Conservation (phyloP, 2,797 vertebrate species). For the Pitangus sulphuratus region DNA sequence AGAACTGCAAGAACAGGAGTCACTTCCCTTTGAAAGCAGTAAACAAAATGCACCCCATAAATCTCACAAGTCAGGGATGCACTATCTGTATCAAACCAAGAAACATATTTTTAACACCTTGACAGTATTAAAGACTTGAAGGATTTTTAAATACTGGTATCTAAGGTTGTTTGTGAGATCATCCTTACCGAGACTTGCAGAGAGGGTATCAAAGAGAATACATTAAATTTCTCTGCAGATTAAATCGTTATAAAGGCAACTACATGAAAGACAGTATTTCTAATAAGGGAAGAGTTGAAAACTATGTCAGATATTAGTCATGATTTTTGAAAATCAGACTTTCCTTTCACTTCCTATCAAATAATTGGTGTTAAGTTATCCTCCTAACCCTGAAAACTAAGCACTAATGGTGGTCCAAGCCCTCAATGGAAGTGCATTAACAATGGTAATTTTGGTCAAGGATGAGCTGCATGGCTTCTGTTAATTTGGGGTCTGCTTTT, state of each 20-base stretch:
- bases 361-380: background rate
- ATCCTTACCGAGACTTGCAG: background rate
- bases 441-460: background rate
- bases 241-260: slow-evolving; percentile 35
- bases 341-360: slow-evolving; percentile 24
- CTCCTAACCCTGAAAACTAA: background rate
- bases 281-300: slow-evolving; percentile 26
- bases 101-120: background rate
- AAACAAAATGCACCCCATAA: background rate
- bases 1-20: background rate
- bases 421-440: background rate
- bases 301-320: slow-evolving; percentile 36
- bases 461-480: background rate
- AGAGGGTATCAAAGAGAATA: slow-evolving; percentile 42
- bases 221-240: slow-evolving; percentile 42
- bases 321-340: slow-evolving; percentile 35
- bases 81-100: background rate
- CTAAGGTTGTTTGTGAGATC: slow-evolving; percentile 8
- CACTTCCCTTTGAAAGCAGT: background rate
- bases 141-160: background rate
- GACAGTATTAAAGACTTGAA: background rate
- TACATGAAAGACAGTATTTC: slow-evolving; percentile 44
- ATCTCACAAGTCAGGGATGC: background rate
- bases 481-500: background rate
- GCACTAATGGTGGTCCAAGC: background rate